Percentiles rank a stretch among this genome's conserved stretches.
Evolutionary conservation across 1,140 invertebrate genomes (phyloP).

Genomic region (Sminthurinus signatus): DNA sequence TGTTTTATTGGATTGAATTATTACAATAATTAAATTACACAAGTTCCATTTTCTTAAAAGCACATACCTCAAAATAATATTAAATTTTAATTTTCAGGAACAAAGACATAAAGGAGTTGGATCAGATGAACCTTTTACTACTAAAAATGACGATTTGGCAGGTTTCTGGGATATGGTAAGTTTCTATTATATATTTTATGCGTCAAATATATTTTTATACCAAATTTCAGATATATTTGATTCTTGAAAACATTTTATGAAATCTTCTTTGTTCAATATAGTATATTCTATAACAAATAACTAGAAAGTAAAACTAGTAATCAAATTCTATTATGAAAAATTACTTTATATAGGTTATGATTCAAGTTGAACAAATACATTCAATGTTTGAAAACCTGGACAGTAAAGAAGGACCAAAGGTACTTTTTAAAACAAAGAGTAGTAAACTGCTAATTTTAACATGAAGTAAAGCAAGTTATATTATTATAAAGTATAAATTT

Average conservation of each 20-base stretch:
- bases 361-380: slow-evolving; percentile 78
- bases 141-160: slow-evolving; percentile 78
- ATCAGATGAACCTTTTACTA: slow-evolving; percentile 70
- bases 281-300: too few species aligned
- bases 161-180: slow-evolving; percentile 97
- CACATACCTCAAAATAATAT: slow-evolving; percentile 6
- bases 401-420: slow-evolving; percentile 2
- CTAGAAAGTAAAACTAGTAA: too few species aligned
- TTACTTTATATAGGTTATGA: too few species aligned
- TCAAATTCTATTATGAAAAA: too few species aligned
- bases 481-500: not conserved
- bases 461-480: too few species aligned
- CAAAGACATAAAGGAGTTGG: slow-evolving; percentile 50
- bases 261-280: too few species aligned
- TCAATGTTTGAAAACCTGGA: slow-evolving; percentile 70
- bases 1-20: slow-evolving; percentile 15
- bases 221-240: too few species aligned
- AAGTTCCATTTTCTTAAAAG: slow-evolving; percentile 4
- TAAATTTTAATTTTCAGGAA: slow-evolving; percentile 47
- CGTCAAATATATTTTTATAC: too few species aligned
- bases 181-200: slow-evolving; percentile 8
- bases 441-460: too few species aligned
- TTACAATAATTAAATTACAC: not conserved
- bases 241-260: too few species aligned
- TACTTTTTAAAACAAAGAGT: too few species aligned